These are phyloP conservation scores for Rhingia campestris DNA, from an alignment of 2,888 invertebrate species.

Conservation along the genomic window DNA sequence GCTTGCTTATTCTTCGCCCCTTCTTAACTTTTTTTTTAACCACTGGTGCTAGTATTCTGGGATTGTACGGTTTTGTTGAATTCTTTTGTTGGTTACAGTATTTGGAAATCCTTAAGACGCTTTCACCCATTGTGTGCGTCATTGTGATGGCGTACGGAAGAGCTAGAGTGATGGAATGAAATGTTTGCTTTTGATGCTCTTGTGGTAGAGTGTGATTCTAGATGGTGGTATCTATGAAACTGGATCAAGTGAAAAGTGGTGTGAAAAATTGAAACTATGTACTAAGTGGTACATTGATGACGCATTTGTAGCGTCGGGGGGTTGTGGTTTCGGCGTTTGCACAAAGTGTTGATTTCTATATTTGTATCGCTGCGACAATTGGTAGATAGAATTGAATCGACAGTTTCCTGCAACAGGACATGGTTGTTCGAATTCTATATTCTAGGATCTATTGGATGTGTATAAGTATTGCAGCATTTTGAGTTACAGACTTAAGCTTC, in stretches of 20 bases:
- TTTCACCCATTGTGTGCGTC: conserved; percentile 61
- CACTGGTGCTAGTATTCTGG: too few species aligned
- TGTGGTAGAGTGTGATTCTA: conserved; percentile 9
- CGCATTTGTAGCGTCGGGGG: conserved; percentile 30
- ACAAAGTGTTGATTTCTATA: conserved; percentile 16
- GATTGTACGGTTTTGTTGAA: conserved; percentile 22
- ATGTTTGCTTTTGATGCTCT: conserved; percentile 66
- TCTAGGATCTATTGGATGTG: not conserved
- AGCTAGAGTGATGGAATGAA: conserved; percentile 62
- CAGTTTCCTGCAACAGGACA: conserved; percentile 9
- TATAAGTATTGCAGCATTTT: too few species aligned
- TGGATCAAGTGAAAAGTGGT: conserved; percentile 69
- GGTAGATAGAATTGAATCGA: conserved; percentile 15
- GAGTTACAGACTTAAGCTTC: too few species aligned
- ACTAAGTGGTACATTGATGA: conserved; percentile 54
- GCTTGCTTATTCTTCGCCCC: conserved; percentile 60
- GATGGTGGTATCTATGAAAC: conserved; percentile 35
- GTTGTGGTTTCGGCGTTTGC: conserved; percentile 6
- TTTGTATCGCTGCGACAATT: not conserved
- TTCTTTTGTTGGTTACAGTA: conserved; percentile 66
- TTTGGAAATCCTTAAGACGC: conserved; percentile 70
- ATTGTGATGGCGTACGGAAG: conserved; percentile 58
- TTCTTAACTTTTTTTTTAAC: conserved; percentile 9
- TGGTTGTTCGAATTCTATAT: conserved; percentile 5
- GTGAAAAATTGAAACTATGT: conserved; percentile 58